phyloP scores from a whole-genome alignment of 2,888 invertebrate genomes.

The Hanleya hanleyi region DNA sequence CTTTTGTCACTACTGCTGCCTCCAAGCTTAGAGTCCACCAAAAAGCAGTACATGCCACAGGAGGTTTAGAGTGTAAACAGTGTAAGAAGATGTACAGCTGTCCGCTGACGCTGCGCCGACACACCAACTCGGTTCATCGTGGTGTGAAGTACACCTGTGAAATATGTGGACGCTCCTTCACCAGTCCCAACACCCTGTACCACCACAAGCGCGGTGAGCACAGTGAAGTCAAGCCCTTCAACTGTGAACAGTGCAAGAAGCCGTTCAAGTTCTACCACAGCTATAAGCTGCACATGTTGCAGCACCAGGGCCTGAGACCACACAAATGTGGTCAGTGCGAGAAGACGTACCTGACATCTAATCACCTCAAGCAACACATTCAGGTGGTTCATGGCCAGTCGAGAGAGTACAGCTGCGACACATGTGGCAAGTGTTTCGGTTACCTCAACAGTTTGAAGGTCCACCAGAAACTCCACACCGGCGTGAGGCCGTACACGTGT shows the following conservation, averaged over 20 bases:
- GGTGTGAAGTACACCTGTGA: conserved; percentile 52
- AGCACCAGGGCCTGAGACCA: conserved; percentile 62
- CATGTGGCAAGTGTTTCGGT: conserved; percentile 63
- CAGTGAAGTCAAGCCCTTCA: conserved; percentile 52
- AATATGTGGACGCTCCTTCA: conserved; percentile 58
- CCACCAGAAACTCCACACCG: conserved; percentile 61
- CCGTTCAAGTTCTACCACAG: conserved; percentile 66
- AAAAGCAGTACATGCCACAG: neutral
- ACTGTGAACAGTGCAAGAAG: conserved; percentile 59
- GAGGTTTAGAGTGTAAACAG: neutral
- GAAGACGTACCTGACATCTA: conserved; percentile 65
- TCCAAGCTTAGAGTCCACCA: neutral
- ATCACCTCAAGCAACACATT: conserved; percentile 65
- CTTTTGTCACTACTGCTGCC: neutral
- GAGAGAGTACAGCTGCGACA: conserved; percentile 50
- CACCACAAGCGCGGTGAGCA: conserved; percentile 66
- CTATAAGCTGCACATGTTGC: conserved; percentile 58
- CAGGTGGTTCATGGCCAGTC: conserved; percentile 55
- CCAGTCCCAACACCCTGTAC: conserved; percentile 55
- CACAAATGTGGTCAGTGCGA: conserved; percentile 57
- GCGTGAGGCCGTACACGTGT: conserved; percentile 54
- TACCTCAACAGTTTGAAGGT: conserved; percentile 63
- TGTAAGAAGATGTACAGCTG: conserved; percentile 5
- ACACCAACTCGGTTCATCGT: conserved; percentile 23
- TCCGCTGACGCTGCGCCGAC: neutral